Base-by-base conservation (phyloP, 2,888 invertebrate species). In the Heterodera filipjevi region DNA sequence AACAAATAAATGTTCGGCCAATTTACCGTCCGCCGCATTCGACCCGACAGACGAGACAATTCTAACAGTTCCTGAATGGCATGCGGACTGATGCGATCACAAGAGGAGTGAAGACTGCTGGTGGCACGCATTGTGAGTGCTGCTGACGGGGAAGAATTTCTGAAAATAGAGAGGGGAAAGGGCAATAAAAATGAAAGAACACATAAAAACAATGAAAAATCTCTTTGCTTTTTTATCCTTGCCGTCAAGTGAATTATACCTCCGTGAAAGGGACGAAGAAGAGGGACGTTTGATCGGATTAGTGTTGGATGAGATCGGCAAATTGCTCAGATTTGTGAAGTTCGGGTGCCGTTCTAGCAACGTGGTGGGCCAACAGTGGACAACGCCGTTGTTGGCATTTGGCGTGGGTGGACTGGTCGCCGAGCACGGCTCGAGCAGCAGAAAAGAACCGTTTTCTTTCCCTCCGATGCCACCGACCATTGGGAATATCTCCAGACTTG, bases 141-240 rank as follows among this genome's bases (percentile, higher is more conserved):
- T 87, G 89, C 87, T 66, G 88, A 88, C 5, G 88, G 88, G 12
- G 88, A 88, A 0, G 88, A 88, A 76, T 88, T 88, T 80, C 88
- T 88, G 81, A 77, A 88, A 84, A 72, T 46, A 59, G 30, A 27
- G 10, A 30, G n/a, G n/a, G n/a, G n/a, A n/a, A n/a, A n/a, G n/a
- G n/a, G n/a, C 16, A 32, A 44, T 35, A 27, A 75, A 66, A 16
- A 32, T 32, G 14, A 77, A 39, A 39, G 5, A 39, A 22, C 32
- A 1, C 73, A 12, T 30, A 16, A 75, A 64, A 59, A 27, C 12
- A 14, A 22, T 64, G 46, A 16, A 19, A 64, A 64, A 75, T n/a
- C 44, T 53, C 5, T n/a, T 35, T 30, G 10, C n/a, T 10, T n/a
- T 75, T 12, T 64, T n/a, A 27, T 8, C 44, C 44, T 10, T 44